phyloP scores from a whole-genome alignment of 2,888 invertebrate species.

The Boloria selene region DNA sequence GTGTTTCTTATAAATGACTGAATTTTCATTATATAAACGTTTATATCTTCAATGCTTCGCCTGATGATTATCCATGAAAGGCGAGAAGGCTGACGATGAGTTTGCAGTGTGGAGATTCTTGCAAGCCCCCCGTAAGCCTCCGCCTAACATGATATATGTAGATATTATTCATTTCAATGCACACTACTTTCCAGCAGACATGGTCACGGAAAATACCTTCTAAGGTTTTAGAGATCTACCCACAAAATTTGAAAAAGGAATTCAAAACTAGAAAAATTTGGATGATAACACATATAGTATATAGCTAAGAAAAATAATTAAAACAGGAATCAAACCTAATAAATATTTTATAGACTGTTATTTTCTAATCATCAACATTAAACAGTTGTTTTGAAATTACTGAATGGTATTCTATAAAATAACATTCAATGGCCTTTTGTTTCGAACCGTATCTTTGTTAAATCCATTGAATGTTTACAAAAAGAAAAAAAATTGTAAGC shows the following conservation, averaged over 20 bases:
- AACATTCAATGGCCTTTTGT: slow-evolving; percentile 1
- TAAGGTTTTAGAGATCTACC: too few relatives aligned
- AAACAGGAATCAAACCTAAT: too few relatives aligned
- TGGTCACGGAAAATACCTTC: too few relatives aligned
- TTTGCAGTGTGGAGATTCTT: slow-evolving; percentile 1
- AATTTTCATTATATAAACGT: not conserved
- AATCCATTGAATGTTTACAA: not conserved
- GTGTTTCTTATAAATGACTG: too few relatives aligned
- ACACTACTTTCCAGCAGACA: too few relatives aligned
- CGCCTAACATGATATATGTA: not conserved
- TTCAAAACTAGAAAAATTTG: too few relatives aligned
- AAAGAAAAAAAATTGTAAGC: not conserved
- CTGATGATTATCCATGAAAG: slow-evolving; percentile 1
- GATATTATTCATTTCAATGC: not conserved
- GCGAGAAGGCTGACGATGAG: slow-evolving; percentile 20
- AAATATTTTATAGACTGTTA: too few relatives aligned
- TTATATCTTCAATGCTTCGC: not conserved
- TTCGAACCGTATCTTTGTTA: not conserved
- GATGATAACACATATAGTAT: too few relatives aligned
- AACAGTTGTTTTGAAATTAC: not conserved
- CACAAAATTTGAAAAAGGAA: too few relatives aligned
- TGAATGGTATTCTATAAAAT: not conserved
- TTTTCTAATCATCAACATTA: too few relatives aligned
- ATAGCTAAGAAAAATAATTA: too few relatives aligned
- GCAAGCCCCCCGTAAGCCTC: slow-evolving; percentile 20